These are phyloP conservation scores for Anneissia japonica DNA, from an alignment of 35 echinoderm and acorn worm species.

Conservation along the genomic window DNA sequence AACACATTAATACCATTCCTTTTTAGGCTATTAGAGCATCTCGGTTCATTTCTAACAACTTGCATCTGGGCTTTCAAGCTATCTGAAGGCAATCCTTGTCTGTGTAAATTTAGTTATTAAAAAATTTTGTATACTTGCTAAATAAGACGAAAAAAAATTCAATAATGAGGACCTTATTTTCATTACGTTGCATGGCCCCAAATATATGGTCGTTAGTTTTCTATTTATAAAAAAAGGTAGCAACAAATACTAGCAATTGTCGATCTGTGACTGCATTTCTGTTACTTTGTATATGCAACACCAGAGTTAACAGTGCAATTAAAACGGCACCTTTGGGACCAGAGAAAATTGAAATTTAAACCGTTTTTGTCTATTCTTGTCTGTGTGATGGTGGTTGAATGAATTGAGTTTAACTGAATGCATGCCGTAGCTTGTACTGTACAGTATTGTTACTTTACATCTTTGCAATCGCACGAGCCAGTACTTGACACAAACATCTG, in stretches of 20 bases:
- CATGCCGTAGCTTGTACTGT: too few relatives aligned
- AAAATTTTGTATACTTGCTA: background rate
- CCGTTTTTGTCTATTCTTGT: background rate
- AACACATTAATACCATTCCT: background rate
- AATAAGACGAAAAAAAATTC: background rate
- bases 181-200: conserved; percentile 1
- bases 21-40: background rate
- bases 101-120: conserved; percentile 2
- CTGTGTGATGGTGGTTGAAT: too few relatives aligned
- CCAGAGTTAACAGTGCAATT: background rate
- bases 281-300: background rate
- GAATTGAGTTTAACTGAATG: too few relatives aligned
- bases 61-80: background rate
- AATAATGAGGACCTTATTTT: background rate
- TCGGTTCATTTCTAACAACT: background rate
- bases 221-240: background rate
- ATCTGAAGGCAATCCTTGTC: background rate
- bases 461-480: too few relatives aligned
- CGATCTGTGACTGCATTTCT: background rate
- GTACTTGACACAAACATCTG: too few relatives aligned
- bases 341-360: background rate
- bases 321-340: background rate
- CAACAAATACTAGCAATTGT: background rate
- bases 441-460: too few relatives aligned
- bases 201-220: background rate